Percentiles rank a stretch among this genome's conserved stretches.
phyloP scores from a whole-genome alignment of 2,113 vertebrate genomes.

The Brachyhypopomus occidentalis region DNA sequence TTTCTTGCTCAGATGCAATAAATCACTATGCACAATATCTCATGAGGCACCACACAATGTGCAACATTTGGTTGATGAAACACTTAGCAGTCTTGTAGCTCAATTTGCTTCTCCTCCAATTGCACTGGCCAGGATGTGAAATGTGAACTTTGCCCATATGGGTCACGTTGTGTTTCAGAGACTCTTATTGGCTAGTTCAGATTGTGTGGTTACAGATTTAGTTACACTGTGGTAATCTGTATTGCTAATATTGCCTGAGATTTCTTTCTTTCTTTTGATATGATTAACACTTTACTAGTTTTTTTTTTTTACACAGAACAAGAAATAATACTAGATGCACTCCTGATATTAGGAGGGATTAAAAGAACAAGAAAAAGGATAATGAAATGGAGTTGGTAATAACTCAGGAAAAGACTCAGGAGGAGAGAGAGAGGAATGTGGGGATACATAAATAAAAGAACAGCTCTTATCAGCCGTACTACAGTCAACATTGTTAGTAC shows the following conservation, averaged over 20 bases:
- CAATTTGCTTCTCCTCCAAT: background rate
- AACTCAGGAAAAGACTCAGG: too few relatives aligned
- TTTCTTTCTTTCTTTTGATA: background rate
- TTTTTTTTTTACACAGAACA: background rate
- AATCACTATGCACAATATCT: background rate
- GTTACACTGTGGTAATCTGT: conserved; percentile 21
- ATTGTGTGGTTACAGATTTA: conserved; percentile 25
- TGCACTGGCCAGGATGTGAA: background rate
- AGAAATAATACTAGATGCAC: too few relatives aligned
- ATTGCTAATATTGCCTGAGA: conserved; percentile 22
- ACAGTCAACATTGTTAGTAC: too few relatives aligned
- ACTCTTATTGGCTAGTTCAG: conserved; percentile 9
- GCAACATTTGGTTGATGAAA: background rate
- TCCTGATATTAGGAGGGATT: too few relatives aligned
- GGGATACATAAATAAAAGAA: background rate
- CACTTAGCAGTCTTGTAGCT: background rate
- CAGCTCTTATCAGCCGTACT: too few relatives aligned
- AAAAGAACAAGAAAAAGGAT: too few relatives aligned
- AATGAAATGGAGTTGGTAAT: too few relatives aligned
- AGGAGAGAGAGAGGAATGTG: too few relatives aligned
- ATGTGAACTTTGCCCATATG: background rate
- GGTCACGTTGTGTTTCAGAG: background rate
- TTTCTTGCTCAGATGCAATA: background rate
- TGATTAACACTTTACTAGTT: background rate
- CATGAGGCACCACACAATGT: background rate